A percentile compares a stretch with the other conserved stretches of the same genome.
Conservation (phyloP, 2,797 vertebrate genomes). For the Rhinatrema bivittatum region DNA sequence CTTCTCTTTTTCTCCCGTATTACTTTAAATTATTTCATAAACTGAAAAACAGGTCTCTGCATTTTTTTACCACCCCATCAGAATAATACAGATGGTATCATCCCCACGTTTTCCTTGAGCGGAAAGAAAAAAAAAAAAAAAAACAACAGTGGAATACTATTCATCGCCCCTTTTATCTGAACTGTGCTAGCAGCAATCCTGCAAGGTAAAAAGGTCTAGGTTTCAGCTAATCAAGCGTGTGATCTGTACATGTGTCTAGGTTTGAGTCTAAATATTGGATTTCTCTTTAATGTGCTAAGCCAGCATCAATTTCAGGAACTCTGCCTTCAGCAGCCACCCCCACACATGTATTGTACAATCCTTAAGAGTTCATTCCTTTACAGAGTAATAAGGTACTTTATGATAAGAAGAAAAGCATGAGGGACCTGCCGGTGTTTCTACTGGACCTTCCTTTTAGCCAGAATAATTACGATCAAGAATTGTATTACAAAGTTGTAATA, state of each 20-base stretch:
- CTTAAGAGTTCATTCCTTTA: too few relatives aligned
- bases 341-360: too few relatives aligned
- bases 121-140: slow-evolving; percentile 16
- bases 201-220: slow-evolving; percentile 9
- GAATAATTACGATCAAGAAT: too few relatives aligned
- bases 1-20: too few relatives aligned
- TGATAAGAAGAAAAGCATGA: too few relatives aligned
- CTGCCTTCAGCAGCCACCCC: slow-evolving; percentile 34
- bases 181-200: slow-evolving; percentile 19
- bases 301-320: slow-evolving; percentile 24
- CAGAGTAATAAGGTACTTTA: too few relatives aligned
- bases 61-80: slow-evolving; percentile 68
- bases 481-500: too few relatives aligned
- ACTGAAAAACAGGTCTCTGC: too few relatives aligned
- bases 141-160: slow-evolving; percentile 16
- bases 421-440: too few relatives aligned
- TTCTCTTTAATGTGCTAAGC: slow-evolving; percentile 1
- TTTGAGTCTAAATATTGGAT: slow-evolving; percentile 24
- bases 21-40: too few relatives aligned
- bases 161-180: slow-evolving; percentile 20
- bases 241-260: slow-evolving; percentile 29
- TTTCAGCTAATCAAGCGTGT: slow-evolving; percentile 34
- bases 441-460: too few relatives aligned
- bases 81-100: slow-evolving; percentile 82
- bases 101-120: slow-evolving; percentile 57